Base-by-base conservation (phyloP, 2,888 invertebrate species). In the Drosophila algonquin region DNA sequence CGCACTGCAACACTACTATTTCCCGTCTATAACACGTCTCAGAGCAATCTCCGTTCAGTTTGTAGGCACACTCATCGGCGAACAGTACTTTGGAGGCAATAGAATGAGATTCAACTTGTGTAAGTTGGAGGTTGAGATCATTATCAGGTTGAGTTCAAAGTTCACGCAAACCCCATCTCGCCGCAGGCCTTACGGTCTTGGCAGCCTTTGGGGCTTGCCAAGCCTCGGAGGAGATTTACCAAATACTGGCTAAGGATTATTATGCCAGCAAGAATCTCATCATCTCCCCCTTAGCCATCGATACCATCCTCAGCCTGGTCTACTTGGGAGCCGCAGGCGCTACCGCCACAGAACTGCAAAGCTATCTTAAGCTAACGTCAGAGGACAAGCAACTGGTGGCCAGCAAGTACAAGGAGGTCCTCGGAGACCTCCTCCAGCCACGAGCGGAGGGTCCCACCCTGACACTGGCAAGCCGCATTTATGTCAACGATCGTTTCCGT, bases 311-410 rank as follows among this genome's bases (percentile, higher is more conserved):
- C 59, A 94, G 95, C 0, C 93, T 96, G 79, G 92, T 96, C 3
- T 95, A 94, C 61, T 95, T 96, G 90, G 96, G 96, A 0, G 94
- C 96, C 0, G 93, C 93, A 6, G 94, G 94, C 0, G 69, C 90
- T 8, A 86, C 86, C 5, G 65, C 65, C n/a, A 48, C 2, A 12
- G 65, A 65, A 5, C 18, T 65, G 24, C 65, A 65, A 16, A 48
- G 10, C 9, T 48, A 40, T 1, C 18, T 65, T 6, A n/a, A 18
- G 9, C n/a, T 65, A 35, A 45, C 48, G 0, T 27, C 65, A 9
- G 50, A 18, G 32, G 56, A 50, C 50, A 65, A 65, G 27, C 27
- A 65, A 32, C 50, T 27, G 56, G 44, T 56, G 65, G 56, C 65
- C 45, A 35, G 32, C 27, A 50, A 27, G 27, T 65, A 65, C 45